Conservation (phyloP, 2,113 vertebrate genomes). For the Hydrolagus affinis region DNA sequence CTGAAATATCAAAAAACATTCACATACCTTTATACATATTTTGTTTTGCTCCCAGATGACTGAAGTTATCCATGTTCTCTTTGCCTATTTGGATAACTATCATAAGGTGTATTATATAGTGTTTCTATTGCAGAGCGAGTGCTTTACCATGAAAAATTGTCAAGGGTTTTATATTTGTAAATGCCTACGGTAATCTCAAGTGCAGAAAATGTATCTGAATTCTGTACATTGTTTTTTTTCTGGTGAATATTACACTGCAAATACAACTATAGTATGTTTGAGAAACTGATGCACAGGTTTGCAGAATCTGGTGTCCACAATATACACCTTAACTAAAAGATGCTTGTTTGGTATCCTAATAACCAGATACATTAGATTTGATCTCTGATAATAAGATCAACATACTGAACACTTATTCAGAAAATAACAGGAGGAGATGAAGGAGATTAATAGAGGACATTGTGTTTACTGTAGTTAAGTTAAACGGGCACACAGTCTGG, state of each 20-base stretch:
- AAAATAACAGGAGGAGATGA: slow-evolving; percentile 47
- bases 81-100: too few species aligned
- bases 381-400: neutral
- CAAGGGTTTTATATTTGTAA: neutral
- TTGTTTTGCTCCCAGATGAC: too few species aligned
- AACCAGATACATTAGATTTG: neutral
- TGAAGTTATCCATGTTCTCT: too few species aligned
- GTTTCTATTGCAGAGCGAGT: too few species aligned
- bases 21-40: too few species aligned
- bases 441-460: slow-evolving; percentile 50
- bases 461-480: slow-evolving; percentile 58
- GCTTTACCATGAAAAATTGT: too few species aligned
- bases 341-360: neutral
- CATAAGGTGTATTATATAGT: too few species aligned
- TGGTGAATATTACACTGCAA: neutral
- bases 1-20: too few species aligned
- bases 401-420: neutral
- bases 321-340: neutral
- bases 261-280: neutral
- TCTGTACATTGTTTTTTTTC: neutral
- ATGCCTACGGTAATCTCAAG: neutral
- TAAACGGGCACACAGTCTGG: slow-evolving; percentile 44
- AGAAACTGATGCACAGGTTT: neutral
- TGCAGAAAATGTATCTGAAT: neutral
- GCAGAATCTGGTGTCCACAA: neutral